Base-by-base conservation (phyloP, 2,113 vertebrate species). In the Salvelinus fontinalis region DNA sequence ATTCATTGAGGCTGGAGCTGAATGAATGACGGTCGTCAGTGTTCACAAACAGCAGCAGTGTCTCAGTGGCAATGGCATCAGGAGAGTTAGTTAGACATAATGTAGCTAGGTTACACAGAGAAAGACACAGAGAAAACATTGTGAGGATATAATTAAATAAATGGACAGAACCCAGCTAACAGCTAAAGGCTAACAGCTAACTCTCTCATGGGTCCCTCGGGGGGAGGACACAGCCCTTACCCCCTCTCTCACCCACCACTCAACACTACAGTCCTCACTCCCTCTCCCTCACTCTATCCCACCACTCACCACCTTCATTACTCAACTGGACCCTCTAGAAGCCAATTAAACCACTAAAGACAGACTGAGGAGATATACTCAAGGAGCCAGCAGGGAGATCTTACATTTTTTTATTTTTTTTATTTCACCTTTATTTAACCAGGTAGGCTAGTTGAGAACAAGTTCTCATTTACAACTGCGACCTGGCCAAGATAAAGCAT, bases 1-100 rank as follows among this genome's bases (percentile, higher is more conserved):
- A 93, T 94, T 93, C 92, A 94, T 94, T 86, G 74, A 78, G 73
- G 71, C 82, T 75, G 68, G 39, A 44, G 39, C 39, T 81, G 87
- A 89, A 93, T 93, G 93, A 94, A 92, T 93, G 92, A 89, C 92
- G 81, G 85, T 86, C 79, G 88, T 34, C 67, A 8, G 80, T 54
- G 68, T 75, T 70, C 13, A 26, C 66, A 18, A 57, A 78, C 9
- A 65, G 73, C 39, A 44, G 39, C 65, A 11, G 64, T 60, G 49
- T 49, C 57, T 48, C 64, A 49, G 72, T 13, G 27, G 18, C 12
- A 54, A 54, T 18, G 16, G 13, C 51, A 18, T 54, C 51, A 54
- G 51, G 51, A 54, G 51, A 54, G 51, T 54, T 18, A 54, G 12
- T 54, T 54, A 54, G 16, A 44, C 39, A 44, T 44, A 44, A 44